Base-by-base conservation (phyloP, 2,113 vertebrate species). In the Limanda limanda region DNA sequence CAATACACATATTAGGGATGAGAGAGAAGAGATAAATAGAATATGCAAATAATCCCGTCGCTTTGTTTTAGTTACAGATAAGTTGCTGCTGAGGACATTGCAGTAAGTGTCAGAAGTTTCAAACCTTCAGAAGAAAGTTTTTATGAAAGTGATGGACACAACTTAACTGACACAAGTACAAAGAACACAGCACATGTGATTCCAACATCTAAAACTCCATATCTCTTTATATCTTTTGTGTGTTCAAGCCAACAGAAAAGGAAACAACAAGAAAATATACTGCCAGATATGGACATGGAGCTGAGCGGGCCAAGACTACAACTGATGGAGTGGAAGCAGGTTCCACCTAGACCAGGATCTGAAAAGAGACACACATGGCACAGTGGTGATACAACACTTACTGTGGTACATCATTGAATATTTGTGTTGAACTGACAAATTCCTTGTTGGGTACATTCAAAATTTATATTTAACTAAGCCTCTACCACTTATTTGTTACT, bases 1-100 rank as follows among this genome's bases (percentile, higher is more conserved):
- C 65, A 78, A 76, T 48, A 64, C 45, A 52, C 24, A 72, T 25
- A 78, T 71, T 67, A 70, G 37, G 4, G n/a, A 5, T 42, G 23
- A 67, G 74, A 69, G 1, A 60, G 62, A 52, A 56, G 65, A 48
- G 57, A 55, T 57, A 45, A 71, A 76, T 64, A 37, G 40, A 76
- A 71, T 73, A 15, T 76, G 45, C 10, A 73, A 76, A 68, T 57
- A 25, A 62, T 59, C 42, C 40, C 54, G n/a, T n/a, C 23, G 5
- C 17, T 57, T 70, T 37, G 40, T 42, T 42, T 65, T 55, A 37
- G 13, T 5, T 52, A 51, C 61, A 80, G 62, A 48, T 59, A 24
- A n/a, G 20, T 54, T 56, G 7, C 27, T 67, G 18, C 2, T 13
- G 40, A 42, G 40, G 40, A 42, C 40, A 42, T 3, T 42, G 40